Evolutionary conservation across 2,888 invertebrate genomes (phyloP), one percentile per base, ranked within the genome.

Genomic region (Macroteleia sp.): DNA sequence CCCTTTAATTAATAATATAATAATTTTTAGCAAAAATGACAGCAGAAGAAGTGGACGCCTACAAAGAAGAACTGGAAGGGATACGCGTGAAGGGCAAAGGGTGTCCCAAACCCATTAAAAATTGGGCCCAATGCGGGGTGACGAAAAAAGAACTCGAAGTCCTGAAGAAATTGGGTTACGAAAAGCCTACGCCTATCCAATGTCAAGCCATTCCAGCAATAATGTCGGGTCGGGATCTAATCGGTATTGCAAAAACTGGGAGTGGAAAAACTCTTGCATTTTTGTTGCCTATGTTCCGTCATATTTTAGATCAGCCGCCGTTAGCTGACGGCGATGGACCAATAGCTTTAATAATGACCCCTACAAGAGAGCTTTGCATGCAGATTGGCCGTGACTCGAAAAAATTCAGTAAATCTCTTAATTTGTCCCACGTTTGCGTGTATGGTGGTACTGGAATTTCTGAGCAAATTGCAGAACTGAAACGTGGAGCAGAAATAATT

Each of bases 221-320:
- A 75, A 99, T 99, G 99, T 97, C 96, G 52, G 97, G 97, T 81
- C 94, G 99, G 69, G 99, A 99, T 92, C 93, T 99, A 75, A 99
- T 99, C 87, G 99, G 99, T 62, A 99, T 99, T 89, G 99, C 99
- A 1, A 99, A 99, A 92, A 99, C 99, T 0, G 99, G 99, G 42
- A 98, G 98, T 88, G 99, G 99, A 28, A 99, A 99, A 93, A 99
- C 99, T 0, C 92, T 99, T 54, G 99, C 99, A 0, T 99, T 99
- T 92, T 94, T 99, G 70, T 92, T 99, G 70, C 99, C 99, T 0
- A 98, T 99, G 98, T 97, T 99, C 92, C 91, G 96, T 32, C 99
- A 99, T 87, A 97, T 99, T 22, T 92, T 98, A 70, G 99, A 99
- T 91, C 99, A 99, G 90, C 94, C 97, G 0, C 94, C 96, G 0